Conservation (phyloP, 2,113 vertebrate genomes). For the Pionites leucogaster region DNA sequence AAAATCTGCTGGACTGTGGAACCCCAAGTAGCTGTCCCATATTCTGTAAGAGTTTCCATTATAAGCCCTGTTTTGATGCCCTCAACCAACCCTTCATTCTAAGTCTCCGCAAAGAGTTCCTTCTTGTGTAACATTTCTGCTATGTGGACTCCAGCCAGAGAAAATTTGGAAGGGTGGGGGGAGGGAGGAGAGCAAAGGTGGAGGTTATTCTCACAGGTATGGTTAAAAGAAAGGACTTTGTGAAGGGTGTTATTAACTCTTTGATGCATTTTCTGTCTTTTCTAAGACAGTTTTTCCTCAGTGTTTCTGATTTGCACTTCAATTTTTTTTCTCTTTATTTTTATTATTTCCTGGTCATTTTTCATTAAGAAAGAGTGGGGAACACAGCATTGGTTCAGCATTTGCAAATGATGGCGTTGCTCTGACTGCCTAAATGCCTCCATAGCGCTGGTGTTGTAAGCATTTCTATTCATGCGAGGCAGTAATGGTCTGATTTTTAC, state of each 20-base stretch:
- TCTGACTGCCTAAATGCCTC: not conserved
- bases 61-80: slow-evolving; percentile 35
- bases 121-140: slow-evolving; percentile 55
- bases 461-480: not conserved
- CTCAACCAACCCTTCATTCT: slow-evolving; percentile 28
- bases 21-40: not conserved
- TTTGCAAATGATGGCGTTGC: not conserved
- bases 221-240: not conserved
- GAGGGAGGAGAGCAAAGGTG: not conserved
- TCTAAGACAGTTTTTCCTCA: not conserved
- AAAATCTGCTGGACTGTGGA: not conserved
- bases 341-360: not conserved
- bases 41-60: not conserved
- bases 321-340: not conserved
- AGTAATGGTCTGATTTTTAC: not conserved
- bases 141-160: slow-evolving; percentile 40
- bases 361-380: not conserved
- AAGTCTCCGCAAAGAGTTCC: slow-evolving; percentile 21
- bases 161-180: not conserved
- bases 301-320: not conserved
- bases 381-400: not conserved
- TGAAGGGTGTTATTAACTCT: not conserved
- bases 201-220: slow-evolving; percentile 3
- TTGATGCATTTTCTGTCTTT: not conserved
- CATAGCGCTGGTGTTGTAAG: rapidly evolving